A percentile compares a stretch with the other conserved stretches of the same genome.
Evolutionary conservation across 2,113 vertebrate genomes (phyloP).

Genomic region (Myotis davidii): DNA sequence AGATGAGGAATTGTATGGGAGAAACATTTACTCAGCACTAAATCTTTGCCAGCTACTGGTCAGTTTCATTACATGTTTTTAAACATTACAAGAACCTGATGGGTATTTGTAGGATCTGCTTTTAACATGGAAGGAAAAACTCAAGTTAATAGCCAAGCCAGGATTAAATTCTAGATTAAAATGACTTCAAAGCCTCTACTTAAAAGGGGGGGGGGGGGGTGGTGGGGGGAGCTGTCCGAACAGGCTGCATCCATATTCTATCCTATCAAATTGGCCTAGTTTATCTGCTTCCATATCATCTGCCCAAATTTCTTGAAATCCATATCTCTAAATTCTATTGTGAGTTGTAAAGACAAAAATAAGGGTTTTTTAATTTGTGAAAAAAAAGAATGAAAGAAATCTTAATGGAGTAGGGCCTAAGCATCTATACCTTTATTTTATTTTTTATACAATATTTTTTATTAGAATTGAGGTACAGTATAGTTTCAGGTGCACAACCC

Average conservation of each 20-base stretch:
- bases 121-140: background rate
- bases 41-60: background rate
- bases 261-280: background rate
- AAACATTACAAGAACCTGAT: background rate
- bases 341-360: background rate
- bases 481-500: no score
- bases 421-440: background rate
- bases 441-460: no score
- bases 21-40: background rate
- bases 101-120: background rate
- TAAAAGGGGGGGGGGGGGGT: fast-evolving
- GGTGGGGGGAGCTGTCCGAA: background rate
- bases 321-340: background rate
- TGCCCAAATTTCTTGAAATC: background rate
- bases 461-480: no score
- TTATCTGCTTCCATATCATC: background rate
- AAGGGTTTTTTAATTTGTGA: background rate
- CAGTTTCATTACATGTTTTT: background rate
- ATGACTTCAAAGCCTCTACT: background rate
- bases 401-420: background rate
- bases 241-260: background rate
- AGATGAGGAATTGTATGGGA: background rate
- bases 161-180: background rate
- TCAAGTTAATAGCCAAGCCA: background rate
- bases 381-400: background rate